Evolutionary conservation across 2,888 invertebrate species (phyloP).

Genomic region (Protophormia terraenovae): DNA sequence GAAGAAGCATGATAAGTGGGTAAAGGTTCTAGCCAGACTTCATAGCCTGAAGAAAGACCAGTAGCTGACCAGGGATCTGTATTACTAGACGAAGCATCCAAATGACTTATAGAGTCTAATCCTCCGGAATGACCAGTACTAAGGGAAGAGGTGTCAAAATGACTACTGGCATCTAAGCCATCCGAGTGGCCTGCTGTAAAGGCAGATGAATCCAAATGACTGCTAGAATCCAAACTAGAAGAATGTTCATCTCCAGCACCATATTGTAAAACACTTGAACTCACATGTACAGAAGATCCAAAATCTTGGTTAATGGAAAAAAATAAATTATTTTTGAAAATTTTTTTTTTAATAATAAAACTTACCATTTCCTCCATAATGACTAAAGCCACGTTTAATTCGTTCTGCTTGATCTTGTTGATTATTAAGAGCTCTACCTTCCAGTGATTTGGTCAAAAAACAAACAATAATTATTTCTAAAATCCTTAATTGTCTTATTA

Average conservation of each 20-base stretch:
- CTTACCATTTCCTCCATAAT: slow-evolving; percentile 69
- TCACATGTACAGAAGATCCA: slow-evolving; percentile 73
- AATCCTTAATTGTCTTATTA: neutral
- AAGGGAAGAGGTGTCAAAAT: neutral
- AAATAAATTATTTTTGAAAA: neutral
- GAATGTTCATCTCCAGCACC: slow-evolving; percentile 45
- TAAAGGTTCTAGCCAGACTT: slow-evolving; percentile 54
- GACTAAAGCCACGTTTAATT: slow-evolving; percentile 57
- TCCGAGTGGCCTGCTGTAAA: neutral
- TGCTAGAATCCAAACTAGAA: slow-evolving; percentile 1
- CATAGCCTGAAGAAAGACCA: slow-evolving; percentile 47
- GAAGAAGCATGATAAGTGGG: slow-evolving; percentile 21
- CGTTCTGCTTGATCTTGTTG: neutral
- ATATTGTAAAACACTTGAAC: slow-evolving; percentile 73
- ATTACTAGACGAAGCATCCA: neutral
- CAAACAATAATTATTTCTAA: slow-evolving; percentile 33
- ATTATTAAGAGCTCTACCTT: neutral
- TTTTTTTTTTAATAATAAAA: neutral
- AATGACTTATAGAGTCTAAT: neutral
- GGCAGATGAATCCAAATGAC: neutral
- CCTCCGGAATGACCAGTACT: neutral
- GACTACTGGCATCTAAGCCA: neutral
- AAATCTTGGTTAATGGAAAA: slow-evolving; percentile 63
- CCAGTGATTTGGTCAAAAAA: neutral
- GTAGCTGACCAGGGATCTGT: slow-evolving; percentile 54